A percentile compares a stretch with the other conserved stretches of the same genome.
Evolutionary conservation across 2,113 vertebrate species (phyloP).

Genomic region (Ia io): DNA sequence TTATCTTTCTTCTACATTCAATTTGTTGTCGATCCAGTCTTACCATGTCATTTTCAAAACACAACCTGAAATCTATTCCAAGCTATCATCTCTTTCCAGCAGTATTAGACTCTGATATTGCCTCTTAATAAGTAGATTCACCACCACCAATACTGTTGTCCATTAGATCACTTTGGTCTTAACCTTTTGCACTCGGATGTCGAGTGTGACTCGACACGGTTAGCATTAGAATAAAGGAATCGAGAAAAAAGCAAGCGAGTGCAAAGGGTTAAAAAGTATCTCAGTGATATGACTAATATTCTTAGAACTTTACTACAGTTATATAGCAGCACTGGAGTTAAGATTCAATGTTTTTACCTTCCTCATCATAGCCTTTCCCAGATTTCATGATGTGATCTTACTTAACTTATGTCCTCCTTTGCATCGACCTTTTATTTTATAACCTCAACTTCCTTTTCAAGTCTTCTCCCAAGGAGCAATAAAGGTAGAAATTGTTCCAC

Average conservation of each 20-base stretch:
- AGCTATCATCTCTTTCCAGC: neutral
- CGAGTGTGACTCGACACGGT: too few species aligned
- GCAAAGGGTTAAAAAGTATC: neutral
- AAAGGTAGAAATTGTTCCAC: neutral
- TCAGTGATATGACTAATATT: neutral
- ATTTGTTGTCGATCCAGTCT: neutral
- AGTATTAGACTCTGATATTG: neutral
- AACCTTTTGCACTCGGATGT: too few species aligned
- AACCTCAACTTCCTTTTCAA: neutral
- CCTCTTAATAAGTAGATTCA: neutral
- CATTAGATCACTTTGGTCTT: neutral
- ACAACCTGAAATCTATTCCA: neutral
- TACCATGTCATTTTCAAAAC: conserved; percentile 20
- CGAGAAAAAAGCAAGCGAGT: too few species aligned
- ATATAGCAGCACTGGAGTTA: neutral
- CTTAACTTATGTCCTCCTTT: neutral
- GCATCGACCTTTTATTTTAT: neutral
- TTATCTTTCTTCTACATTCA: neutral
- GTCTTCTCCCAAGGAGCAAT: neutral
- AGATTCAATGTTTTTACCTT: neutral
- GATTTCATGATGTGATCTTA: neutral
- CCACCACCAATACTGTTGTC: neutral
- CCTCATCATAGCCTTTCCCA: neutral
- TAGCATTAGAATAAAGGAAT: too few species aligned
- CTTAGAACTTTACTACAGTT: neutral